These are phyloP conservation scores for Phyllopteryx taeniolatus DNA, from an alignment of 2,113 vertebrate species.

Conservation along the genomic window DNA sequence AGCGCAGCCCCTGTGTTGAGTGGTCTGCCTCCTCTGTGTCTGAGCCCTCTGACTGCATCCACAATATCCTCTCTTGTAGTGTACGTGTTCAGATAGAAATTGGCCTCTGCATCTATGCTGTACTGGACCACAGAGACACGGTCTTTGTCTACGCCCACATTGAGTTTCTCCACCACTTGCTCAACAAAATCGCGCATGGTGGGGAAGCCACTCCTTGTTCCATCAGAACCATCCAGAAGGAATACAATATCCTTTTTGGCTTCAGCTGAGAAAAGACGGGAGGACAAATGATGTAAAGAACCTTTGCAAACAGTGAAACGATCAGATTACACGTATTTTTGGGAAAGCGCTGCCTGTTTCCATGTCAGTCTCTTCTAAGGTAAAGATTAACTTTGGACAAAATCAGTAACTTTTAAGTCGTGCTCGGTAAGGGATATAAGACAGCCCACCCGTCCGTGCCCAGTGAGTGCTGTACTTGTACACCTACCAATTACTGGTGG, in stretches of 20 bases:
- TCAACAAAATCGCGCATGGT: slow-evolving; percentile 22
- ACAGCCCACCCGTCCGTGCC: neutral
- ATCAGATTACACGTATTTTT: neutral
- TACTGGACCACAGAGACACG: slow-evolving; percentile 56
- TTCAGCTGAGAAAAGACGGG: slow-evolving; percentile 12
- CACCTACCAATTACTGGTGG: slow-evolving; percentile 36
- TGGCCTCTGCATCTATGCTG: slow-evolving; percentile 45
- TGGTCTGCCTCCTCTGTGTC: slow-evolving; percentile 48
- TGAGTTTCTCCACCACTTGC: slow-evolving; percentile 44
- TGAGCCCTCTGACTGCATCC: slow-evolving; percentile 31
- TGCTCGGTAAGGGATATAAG: slow-evolving; percentile 44
- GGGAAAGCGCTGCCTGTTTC: slow-evolving; percentile 7
- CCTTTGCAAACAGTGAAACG: neutral
- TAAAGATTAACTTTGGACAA: neutral
- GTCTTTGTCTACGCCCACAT: slow-evolving; percentile 40
- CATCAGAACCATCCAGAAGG: slow-evolving; percentile 39
- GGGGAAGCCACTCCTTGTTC: too few species aligned
- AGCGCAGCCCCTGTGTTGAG: slow-evolving; percentile 56
- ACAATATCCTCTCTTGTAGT: slow-evolving; percentile 25
- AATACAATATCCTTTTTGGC: slow-evolving; percentile 46
- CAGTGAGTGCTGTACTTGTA: neutral
- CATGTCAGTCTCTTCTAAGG: slow-evolving; percentile 25
- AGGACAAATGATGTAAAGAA: slow-evolving; percentile 22
- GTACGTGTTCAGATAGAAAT: slow-evolving; percentile 54
- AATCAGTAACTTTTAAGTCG: neutral